Conservation (phyloP, 2,797 vertebrate species). For the Xiphorhynchus erythropygius region DNA sequence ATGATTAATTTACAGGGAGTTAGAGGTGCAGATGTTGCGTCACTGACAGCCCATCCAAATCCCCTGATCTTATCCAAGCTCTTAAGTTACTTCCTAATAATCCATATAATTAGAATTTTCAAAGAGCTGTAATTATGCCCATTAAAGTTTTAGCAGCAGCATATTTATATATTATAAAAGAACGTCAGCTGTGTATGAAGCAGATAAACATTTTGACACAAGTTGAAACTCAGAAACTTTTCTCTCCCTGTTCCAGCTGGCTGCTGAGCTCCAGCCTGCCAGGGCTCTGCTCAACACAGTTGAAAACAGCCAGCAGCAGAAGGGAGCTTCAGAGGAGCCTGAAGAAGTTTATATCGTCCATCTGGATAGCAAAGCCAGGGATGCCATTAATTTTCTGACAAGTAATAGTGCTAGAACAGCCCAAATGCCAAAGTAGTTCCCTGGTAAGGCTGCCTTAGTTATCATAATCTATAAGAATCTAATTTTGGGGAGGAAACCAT, state of each 20-base stretch:
- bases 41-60: constrained; percentile 29
- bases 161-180: constrained; percentile 12
- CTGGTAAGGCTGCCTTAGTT: background rate
- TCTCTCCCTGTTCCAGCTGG: background rate
- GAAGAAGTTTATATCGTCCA: background rate
- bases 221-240: background rate
- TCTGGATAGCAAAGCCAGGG: background rate
- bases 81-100: constrained; percentile 44
- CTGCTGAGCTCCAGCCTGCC: background rate
- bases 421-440: background rate
- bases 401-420: background rate
- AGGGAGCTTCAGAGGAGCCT: background rate
- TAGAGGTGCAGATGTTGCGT: background rate
- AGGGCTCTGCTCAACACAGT: background rate
- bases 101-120: constrained; percentile 37
- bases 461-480: background rate
- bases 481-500: background rate
- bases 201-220: background rate
- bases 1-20: background rate
- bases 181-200: background rate
- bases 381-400: background rate
- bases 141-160: constrained; percentile 40
- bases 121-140: background rate
- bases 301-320: background rate
- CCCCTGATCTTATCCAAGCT: constrained; percentile 10